Evolutionary conservation across 2,113 vertebrate species (phyloP).

Genomic region (Hemibagrus wyckioides): DNA sequence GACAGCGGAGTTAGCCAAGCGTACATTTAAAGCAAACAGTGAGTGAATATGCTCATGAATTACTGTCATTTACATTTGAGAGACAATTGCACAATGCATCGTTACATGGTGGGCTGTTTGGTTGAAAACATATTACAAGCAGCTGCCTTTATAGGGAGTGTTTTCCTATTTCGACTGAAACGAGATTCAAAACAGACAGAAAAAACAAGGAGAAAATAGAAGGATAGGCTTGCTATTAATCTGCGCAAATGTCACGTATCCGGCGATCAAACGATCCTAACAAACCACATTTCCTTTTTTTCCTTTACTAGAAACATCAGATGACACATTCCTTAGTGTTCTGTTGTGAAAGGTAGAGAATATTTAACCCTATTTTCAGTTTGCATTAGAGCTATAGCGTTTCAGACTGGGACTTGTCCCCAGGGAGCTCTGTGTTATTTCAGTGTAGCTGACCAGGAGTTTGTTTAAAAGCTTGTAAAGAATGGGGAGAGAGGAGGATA

Average conservation of each 20-base stretch:
- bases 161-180: slow-evolving; percentile 47
- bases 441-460: slow-evolving; percentile 51
- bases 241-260: slow-evolving; percentile 37
- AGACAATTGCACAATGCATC: neutral
- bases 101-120: slow-evolving; percentile 4
- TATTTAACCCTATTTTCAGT: slow-evolving; percentile 44
- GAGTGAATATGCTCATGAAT: slow-evolving; percentile 13
- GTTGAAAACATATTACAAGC: slow-evolving; percentile 1
- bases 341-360: slow-evolving; percentile 44
- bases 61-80: neutral
- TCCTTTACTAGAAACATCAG: slow-evolving; percentile 47
- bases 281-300: slow-evolving; percentile 33
- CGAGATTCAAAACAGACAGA: slow-evolving; percentile 47
- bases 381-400: slow-evolving; percentile 43
- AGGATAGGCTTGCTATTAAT: slow-evolving; percentile 14
- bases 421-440: slow-evolving; percentile 53
- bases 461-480: slow-evolving; percentile 27
- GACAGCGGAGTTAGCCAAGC: neutral
- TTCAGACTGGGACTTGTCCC: slow-evolving; percentile 56
- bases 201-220: slow-evolving; percentile 25
- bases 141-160: slow-evolving; percentile 21
- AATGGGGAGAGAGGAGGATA: neutral
- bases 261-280: slow-evolving; percentile 40
- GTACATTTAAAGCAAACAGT: neutral
- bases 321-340: slow-evolving; percentile 46